phyloP scores from a whole-genome alignment of 1,140 invertebrate genomes.

The Sarcophaga bullata region DNA sequence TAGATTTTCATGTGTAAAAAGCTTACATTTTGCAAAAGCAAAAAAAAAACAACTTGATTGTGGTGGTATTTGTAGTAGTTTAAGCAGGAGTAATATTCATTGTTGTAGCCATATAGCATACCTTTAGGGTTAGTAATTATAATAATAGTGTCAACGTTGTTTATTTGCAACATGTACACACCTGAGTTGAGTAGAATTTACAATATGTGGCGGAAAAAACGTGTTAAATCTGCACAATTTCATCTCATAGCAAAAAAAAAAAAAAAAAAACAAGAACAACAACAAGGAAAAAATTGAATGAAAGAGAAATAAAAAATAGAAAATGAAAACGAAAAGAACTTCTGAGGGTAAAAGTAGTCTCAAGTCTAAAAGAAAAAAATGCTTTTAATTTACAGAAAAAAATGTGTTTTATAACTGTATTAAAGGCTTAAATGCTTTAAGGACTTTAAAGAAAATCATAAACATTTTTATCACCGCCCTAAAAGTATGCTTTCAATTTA shows the following conservation, averaged over 20 bases:
- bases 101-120: background rate
- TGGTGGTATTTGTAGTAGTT: no score
- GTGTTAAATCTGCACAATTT: conserved; percentile 15
- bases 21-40: no score
- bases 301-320: background rate
- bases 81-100: background rate
- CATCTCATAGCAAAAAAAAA: background rate
- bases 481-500: no score
- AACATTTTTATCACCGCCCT: no score
- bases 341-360: background rate
- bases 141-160: conserved; percentile 21
- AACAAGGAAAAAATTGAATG: no score
- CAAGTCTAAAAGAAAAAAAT: background rate
- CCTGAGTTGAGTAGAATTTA: background rate
- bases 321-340: background rate
- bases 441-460: no score
- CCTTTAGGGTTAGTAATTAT: conserved; percentile 25
- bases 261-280: background rate
- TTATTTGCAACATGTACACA: conserved; percentile 23
- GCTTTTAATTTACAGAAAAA: background rate
- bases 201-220: conserved; percentile 13
- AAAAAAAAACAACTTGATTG: no score
- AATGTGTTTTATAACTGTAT: background rate
- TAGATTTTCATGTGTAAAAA: no score
- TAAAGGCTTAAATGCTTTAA: no score